These are phyloP conservation scores for Chauna torquata DNA, from an alignment of 2,113 vertebrate genomes.

Conservation along the genomic window DNA sequence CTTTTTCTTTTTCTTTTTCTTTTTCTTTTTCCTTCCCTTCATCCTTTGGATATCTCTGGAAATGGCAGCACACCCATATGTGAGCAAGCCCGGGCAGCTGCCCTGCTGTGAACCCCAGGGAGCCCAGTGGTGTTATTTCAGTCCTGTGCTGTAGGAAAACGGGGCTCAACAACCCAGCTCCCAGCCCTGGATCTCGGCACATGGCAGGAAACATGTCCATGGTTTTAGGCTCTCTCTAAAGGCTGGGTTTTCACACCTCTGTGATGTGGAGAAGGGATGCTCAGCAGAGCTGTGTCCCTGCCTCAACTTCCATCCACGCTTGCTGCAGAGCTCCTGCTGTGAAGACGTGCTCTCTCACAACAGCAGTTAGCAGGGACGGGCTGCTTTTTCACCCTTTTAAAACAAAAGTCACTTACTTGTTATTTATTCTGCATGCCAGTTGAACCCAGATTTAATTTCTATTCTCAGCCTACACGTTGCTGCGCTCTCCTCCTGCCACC, in stretches of 20 bases:
- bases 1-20: not conserved
- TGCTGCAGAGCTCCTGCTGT: not conserved
- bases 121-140: not conserved
- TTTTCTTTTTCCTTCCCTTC: not conserved
- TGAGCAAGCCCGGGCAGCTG: accelerated
- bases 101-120: not conserved
- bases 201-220: not conserved
- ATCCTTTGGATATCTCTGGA: not conserved
- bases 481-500: not conserved
- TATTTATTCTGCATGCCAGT: not conserved
- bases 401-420: not conserved
- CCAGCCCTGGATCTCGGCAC: not conserved
- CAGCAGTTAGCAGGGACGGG: accelerated
- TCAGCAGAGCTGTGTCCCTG: not conserved
- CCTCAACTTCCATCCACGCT: not conserved
- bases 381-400: not conserved
- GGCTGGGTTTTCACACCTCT: not conserved
- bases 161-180: not conserved
- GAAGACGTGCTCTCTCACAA: accelerated
- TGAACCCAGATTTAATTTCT: not conserved
- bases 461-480: not conserved
- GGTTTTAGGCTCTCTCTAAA: not conserved
- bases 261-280: not conserved
- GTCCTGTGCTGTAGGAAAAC: not conserved
- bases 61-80: not conserved